Conservation (phyloP, 2,113 vertebrate genomes). For the Talpa occidentalis region DNA sequence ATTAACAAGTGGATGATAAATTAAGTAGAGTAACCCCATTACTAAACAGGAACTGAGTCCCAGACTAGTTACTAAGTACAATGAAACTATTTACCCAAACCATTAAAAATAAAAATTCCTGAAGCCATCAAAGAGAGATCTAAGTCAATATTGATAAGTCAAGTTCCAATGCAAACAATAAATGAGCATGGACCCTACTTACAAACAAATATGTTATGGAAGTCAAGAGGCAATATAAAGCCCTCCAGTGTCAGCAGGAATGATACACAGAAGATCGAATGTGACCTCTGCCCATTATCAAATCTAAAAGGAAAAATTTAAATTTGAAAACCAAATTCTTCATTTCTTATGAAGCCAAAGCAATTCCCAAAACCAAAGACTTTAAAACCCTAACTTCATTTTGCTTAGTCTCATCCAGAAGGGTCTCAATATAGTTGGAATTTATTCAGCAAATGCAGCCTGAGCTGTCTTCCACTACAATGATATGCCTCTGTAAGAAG, state of each 20-base stretch:
- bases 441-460: not conserved
- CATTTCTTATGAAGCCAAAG: not conserved
- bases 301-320: not conserved
- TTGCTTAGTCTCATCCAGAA: not conserved
- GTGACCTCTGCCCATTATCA: not conserved
- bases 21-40: not conserved
- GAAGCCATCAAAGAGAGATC: not conserved
- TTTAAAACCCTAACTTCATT: not conserved
- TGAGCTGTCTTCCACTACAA: not conserved
- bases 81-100: not conserved
- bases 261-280: not conserved
- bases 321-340: not conserved
- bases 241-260: not conserved
- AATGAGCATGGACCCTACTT: not conserved
- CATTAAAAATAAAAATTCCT: constrained; percentile 11
- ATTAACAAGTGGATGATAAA: not conserved
- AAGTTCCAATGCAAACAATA: not conserved
- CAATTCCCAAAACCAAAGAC: not conserved
- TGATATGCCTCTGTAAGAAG: not conserved
- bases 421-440: not conserved
- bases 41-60: not conserved
- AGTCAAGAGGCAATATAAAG: not conserved
- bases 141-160: not conserved
- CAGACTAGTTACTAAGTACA: not conserved
- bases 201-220: not conserved